A percentile compares a stretch with the other conserved stretches of the same genome.
Evolutionary conservation across 2,113 vertebrate species (phyloP).

Genomic region (Strigops habroptila): DNA sequence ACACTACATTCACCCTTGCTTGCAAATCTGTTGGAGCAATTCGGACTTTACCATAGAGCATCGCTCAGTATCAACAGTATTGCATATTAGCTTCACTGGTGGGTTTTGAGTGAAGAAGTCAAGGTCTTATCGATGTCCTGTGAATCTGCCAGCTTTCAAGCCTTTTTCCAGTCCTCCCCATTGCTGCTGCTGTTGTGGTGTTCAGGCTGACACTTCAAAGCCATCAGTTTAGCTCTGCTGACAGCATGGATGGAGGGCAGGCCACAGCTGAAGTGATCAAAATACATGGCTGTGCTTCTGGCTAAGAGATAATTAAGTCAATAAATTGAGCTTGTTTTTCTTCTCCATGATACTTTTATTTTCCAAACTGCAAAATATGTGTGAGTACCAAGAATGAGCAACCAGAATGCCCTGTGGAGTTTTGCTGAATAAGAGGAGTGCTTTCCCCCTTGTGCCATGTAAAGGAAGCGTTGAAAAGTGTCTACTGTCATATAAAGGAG

Average conservation of each 20-base stretch:
- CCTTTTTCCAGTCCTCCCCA: not conserved
- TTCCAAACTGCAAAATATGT: not conserved
- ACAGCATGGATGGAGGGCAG: not conserved
- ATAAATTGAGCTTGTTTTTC: not conserved
- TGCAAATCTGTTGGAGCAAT: not conserved
- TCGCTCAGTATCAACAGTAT: not conserved
- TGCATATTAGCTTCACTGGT: not conserved
- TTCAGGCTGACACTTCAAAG: not conserved
- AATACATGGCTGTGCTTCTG: not conserved
- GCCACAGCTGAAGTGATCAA: not conserved
- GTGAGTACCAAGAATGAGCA: not conserved
- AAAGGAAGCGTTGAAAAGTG: not conserved
- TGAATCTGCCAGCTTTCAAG: not conserved
- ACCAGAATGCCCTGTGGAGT: not conserved
- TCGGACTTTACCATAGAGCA: not conserved
- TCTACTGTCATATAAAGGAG: conserved; percentile 10
- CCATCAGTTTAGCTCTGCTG: not conserved
- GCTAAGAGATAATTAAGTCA: not conserved
- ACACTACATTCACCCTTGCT: not conserved
- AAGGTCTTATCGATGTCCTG: not conserved
- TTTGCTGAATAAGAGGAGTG: not conserved
- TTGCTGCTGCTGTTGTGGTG: rapidly evolving
- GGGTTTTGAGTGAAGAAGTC: not conserved
- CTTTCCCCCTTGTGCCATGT: not conserved
- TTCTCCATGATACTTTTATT: not conserved